Evolutionary conservation across 30 jellyfish, hydroid and myxozoan genomes (phyloP).

Genomic region (Aurelia sp.): DNA sequence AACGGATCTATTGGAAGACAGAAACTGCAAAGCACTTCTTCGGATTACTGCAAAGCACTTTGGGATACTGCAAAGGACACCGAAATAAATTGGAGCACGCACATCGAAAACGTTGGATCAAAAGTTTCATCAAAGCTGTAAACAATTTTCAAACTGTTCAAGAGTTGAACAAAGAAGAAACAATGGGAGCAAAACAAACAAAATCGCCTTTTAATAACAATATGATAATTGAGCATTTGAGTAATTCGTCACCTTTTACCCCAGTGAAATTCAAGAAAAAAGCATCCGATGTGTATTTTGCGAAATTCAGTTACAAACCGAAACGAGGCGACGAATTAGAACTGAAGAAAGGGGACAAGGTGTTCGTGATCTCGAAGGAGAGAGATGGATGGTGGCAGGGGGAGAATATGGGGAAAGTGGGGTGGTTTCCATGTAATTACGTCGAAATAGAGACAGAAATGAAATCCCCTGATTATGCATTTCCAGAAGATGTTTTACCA

Average conservation of each 20-base stretch:
- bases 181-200: conserved; percentile 59
- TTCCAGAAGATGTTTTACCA: conserved; percentile 79
- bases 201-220: conserved; percentile 41
- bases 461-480: conserved; percentile 85
- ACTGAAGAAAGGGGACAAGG: conserved; percentile 80
- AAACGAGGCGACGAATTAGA: conserved; percentile 87
- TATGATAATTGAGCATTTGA: conserved; percentile 56
- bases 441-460: conserved; percentile 51
- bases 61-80: too few species aligned
- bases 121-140: too few species aligned
- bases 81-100: too few species aligned
- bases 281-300: conserved; percentile 35
- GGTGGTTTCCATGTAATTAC: conserved; percentile 96
- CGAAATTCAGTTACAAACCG: conserved; percentile 84
- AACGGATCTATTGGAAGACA: too few species aligned
- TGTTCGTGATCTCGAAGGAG: conserved; percentile 74
- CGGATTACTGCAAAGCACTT: too few species aligned
- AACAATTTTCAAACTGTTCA: too few species aligned
- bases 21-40: too few species aligned
- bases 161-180: not conserved
- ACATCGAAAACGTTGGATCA: too few species aligned
- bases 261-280: conserved; percentile 36
- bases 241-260: conserved; percentile 44
- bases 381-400: conserved; percentile 99
- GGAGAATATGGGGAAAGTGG: conserved; percentile 77